These are phyloP conservation scores for Tragelaphus strepsiceros DNA, from an alignment of 2,113 vertebrate genomes.

Conservation along the genomic window DNA sequence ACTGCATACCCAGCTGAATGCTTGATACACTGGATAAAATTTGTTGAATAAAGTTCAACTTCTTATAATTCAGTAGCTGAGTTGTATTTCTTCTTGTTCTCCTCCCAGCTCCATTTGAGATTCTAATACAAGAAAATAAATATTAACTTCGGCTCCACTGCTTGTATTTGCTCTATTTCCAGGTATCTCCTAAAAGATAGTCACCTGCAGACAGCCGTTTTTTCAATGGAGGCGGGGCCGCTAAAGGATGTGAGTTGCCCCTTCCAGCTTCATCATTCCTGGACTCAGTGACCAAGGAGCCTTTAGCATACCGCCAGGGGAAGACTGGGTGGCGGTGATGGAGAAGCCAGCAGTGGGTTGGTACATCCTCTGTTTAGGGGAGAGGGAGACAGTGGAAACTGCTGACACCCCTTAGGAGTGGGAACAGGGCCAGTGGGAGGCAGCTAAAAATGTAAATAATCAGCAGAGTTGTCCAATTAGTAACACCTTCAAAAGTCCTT, in stretches of 20 bases:
- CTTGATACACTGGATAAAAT: not conserved
- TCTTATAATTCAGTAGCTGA: not conserved
- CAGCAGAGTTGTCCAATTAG: not conserved
- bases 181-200: not conserved
- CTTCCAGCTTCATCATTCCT: not conserved
- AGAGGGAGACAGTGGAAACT: not conserved
- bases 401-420: not conserved
- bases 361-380: not conserved
- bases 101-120: not conserved
- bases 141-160: not conserved
- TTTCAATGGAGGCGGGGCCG: not conserved
- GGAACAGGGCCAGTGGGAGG: not conserved
- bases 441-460: not conserved
- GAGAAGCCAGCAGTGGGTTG: not conserved
- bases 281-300: not conserved
- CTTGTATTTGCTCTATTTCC: not conserved
- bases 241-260: not conserved
- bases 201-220: not conserved
- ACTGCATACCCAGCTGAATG: not conserved
- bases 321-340: not conserved
- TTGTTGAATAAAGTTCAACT: not conserved
- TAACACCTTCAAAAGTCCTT: not conserved
- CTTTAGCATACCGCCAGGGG: not conserved
- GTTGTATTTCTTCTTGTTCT: not conserved
- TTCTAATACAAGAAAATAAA: slow-evolving; percentile 51